A percentile compares a stretch with the other conserved stretches of the same genome.
Conservation (phyloP, 2,797 vertebrate species). For the Pteronotus mesoamericanus region DNA sequence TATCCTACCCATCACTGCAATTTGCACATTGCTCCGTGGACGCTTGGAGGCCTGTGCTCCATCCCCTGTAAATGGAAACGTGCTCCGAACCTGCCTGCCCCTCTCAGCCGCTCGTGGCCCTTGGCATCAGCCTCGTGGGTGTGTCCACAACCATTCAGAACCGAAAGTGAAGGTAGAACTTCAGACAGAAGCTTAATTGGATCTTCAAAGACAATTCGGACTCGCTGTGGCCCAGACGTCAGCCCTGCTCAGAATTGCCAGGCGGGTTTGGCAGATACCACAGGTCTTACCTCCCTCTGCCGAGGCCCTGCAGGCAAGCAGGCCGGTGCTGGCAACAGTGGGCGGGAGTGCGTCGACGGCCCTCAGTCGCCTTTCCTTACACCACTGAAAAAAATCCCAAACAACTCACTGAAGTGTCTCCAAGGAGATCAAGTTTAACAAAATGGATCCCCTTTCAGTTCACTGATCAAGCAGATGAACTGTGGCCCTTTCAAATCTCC, state of each 20-base stretch:
- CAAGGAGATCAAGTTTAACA: constrained; percentile 22
- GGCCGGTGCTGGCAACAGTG: neutral
- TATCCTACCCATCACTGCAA: constrained; percentile 50
- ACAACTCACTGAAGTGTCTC: constrained; percentile 46
- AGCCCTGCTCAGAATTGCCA: neutral
- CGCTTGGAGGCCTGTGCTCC: constrained; percentile 26
- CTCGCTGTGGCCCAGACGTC: neutral
- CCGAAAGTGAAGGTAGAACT: neutral
- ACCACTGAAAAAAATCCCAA: neutral
- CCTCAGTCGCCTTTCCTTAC: neutral
- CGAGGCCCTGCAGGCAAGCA: neutral
- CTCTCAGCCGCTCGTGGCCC: neutral
- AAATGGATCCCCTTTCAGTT: constrained; percentile 2
- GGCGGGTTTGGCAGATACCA: neutral
- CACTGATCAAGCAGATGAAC: neutral
- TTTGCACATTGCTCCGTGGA: constrained; percentile 58
- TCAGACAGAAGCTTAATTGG: neutral
- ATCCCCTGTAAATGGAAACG: neutral
- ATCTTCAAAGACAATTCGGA: neutral
- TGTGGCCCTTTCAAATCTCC: neutral
- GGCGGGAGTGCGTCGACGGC: neutral
- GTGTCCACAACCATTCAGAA: neutral
- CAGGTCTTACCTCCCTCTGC: neutral
- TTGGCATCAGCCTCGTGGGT: neutral
- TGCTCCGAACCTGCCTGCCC: constrained; percentile 1